A percentile compares a stretch with the other conserved stretches of the same genome.
These are phyloP conservation scores for Myotis davidii DNA, from an alignment of 2,113 vertebrate species.

Conservation along the genomic window DNA sequence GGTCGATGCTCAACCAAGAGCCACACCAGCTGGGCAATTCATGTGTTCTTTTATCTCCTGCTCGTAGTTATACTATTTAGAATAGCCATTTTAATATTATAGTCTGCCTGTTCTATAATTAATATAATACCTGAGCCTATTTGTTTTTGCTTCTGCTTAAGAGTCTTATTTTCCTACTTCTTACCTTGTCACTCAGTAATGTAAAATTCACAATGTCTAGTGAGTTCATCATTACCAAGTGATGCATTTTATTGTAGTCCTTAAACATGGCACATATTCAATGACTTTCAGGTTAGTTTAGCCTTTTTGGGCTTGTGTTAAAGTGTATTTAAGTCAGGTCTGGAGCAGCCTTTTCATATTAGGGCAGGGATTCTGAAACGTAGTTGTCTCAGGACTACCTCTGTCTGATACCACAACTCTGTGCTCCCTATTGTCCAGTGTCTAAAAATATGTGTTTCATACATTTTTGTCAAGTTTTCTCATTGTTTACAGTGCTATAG, in stretches of 20 bases:
- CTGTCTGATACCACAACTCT: not conserved
- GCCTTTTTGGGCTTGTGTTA: not conserved
- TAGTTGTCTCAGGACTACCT: not conserved
- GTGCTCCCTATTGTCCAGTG: not conserved
- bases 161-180: not conserved
- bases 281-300: not conserved
- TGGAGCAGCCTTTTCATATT: not conserved
- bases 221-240: not conserved
- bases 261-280: not conserved
- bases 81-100: not conserved
- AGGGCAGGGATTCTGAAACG: not conserved
- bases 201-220: not conserved
- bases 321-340: not conserved
- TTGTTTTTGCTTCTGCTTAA: not conserved
- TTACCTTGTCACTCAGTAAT: not conserved
- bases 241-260: not conserved
- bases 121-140: not conserved
- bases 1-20: too few species aligned
- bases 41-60: not conserved
- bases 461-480: constrained; percentile 11
- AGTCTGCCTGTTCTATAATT: not conserved
- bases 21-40: not conserved
- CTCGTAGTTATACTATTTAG: not conserved
- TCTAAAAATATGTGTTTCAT: not conserved
- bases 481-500: not conserved